Conservation (phyloP, 2,797 vertebrate genomes). For the Xiphophorus birchmanni region DNA sequence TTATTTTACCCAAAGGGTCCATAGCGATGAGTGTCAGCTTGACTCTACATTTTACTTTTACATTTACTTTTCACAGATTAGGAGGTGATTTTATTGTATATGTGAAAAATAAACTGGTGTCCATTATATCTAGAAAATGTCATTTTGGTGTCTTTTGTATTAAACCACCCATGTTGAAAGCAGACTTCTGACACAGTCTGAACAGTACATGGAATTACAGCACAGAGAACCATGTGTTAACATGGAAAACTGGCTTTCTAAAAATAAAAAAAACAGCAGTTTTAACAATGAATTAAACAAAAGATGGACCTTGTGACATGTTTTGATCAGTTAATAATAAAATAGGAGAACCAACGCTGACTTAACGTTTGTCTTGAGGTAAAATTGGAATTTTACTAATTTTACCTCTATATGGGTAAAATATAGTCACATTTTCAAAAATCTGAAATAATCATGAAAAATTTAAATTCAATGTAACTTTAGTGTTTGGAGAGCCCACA, state of each 20-base stretch:
- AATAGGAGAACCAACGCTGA: not conserved
- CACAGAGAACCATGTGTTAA: not conserved
- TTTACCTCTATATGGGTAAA: too few relatives aligned
- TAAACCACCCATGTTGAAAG: not conserved
- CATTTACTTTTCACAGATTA: not conserved
- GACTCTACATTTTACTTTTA: not conserved
- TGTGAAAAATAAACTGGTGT: slow-evolving; percentile 9
- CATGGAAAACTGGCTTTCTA: not conserved
- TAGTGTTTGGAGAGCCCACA: not conserved
- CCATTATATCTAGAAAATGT: not conserved
- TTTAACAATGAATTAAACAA: not conserved
- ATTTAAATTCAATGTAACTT: not conserved
- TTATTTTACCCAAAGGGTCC: not conserved
- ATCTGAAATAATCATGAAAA: not conserved
- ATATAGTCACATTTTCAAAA: not conserved
- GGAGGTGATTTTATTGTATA: not conserved
- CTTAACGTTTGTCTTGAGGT: not conserved
- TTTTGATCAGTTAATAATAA: not conserved
- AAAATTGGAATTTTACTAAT: too few relatives aligned
- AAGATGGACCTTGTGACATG: not conserved
- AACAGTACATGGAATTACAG: not conserved
- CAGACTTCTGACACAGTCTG: not conserved
- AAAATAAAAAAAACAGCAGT: not conserved
- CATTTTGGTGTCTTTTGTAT: not conserved
- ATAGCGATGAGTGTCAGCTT: not conserved